Percentiles rank a stretch among this genome's conserved stretches.
These are phyloP conservation scores for Onthophagus sagittarius DNA, from an alignment of 2,888 invertebrate species.

Conservation along the genomic window DNA sequence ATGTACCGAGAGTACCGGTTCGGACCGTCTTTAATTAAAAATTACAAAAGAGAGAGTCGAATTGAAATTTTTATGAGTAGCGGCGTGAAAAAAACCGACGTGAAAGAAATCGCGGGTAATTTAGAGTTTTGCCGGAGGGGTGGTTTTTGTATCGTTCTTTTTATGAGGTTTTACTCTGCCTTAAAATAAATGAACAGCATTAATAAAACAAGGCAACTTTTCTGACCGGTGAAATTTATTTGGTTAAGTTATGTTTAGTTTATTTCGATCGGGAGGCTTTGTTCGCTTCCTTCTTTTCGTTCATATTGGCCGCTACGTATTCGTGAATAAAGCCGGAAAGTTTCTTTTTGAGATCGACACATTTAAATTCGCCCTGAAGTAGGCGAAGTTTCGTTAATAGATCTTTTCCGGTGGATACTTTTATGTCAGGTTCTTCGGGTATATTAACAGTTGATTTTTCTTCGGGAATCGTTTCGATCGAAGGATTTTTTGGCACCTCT, in stretches of 20 bases:
- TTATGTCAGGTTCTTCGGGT: background rate
- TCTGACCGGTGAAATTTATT: background rate
- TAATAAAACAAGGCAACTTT: background rate
- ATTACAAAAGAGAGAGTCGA: background rate
- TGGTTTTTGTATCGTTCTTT: background rate
- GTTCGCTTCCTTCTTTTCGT: background rate
- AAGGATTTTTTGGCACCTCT: background rate
- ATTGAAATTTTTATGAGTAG: background rate
- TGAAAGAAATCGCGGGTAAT: background rate
- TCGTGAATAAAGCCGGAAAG: background rate
- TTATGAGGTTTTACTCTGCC: background rate
- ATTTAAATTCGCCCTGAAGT: background rate
- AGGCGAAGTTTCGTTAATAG: background rate
- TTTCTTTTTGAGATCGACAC: background rate
- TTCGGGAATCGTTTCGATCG: background rate
- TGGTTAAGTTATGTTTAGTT: background rate
- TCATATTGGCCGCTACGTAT: background rate
- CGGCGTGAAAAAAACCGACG: background rate
- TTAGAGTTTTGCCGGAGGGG: background rate
- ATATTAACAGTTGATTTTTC: background rate
- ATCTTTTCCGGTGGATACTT: background rate
- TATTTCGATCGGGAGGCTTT: background rate
- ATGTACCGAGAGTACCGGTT: background rate
- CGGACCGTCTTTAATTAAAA: conserved; percentile 1
- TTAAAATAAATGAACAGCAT: background rate